These are phyloP conservation scores for Drosophila mayaguana DNA, from an alignment of 2,888 invertebrate species.

Conservation along the genomic window DNA sequence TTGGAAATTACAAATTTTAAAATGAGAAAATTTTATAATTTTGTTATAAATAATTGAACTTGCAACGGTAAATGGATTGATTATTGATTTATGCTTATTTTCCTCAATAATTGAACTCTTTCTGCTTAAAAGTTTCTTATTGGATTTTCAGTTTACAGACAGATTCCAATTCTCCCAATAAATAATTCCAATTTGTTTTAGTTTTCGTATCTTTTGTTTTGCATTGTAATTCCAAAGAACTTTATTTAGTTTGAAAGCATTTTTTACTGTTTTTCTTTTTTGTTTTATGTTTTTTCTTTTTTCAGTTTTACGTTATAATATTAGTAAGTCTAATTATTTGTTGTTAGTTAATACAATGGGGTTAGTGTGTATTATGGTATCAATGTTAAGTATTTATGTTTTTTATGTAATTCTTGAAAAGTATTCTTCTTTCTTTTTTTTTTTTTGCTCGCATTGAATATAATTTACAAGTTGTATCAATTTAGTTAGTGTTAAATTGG, in stretches of 20 bases:
- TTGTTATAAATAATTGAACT: no score
- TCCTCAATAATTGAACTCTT: no score
- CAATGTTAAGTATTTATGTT: constrained; percentile 52
- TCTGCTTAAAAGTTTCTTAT: no score
- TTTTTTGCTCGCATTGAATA: constrained; percentile 38
- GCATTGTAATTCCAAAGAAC: constrained; percentile 83
- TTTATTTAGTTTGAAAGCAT: constrained; percentile 84
- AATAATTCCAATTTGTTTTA: constrained; percentile 30
- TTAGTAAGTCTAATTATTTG: constrained; percentile 70
- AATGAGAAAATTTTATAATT: no score
- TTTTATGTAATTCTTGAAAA: constrained; percentile 50
- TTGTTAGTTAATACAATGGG: constrained; percentile 69
- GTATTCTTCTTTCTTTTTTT: constrained; percentile 25
- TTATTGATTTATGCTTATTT: no score
- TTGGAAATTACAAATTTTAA: not conserved
- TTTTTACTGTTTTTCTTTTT: constrained; percentile 58
- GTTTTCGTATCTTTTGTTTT: constrained; percentile 66
- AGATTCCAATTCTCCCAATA: not conserved
- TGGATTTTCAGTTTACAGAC: not conserved
- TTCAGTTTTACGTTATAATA: constrained; percentile 69
- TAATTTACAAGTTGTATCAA: constrained; percentile 45
- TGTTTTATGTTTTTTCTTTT: constrained; percentile 35
- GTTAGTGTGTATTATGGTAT: constrained; percentile 51
- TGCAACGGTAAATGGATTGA: no score
- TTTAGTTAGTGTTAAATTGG: constrained; percentile 12